phyloP scores from a whole-genome alignment of 2,797 vertebrate genomes.

The Lepidocolaptes lacrymiger region DNA sequence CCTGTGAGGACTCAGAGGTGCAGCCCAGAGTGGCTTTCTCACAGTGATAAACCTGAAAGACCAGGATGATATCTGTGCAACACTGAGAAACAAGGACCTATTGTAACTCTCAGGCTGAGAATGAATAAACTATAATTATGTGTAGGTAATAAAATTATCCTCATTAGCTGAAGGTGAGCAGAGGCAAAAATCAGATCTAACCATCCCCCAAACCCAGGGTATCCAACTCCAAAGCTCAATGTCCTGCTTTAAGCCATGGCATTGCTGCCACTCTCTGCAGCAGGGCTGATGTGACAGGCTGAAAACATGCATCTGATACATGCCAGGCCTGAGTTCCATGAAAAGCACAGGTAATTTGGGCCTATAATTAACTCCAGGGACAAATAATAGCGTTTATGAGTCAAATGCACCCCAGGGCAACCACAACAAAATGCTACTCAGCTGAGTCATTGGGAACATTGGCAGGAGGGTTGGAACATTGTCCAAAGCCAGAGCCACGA shows the following conservation, averaged over 20 bases:
- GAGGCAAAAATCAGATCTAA: neutral
- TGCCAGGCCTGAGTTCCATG: neutral
- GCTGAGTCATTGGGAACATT: slow-evolving; percentile 58
- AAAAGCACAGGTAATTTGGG: slow-evolving; percentile 31
- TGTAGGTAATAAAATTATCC: neutral
- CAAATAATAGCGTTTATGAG: slow-evolving; percentile 42
- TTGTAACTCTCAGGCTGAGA: neutral
- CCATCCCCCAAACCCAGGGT: neutral
- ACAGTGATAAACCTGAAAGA: slow-evolving; percentile 40
- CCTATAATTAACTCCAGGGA: slow-evolving; percentile 63
- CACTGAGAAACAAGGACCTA: neutral
- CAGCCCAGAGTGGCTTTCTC: neutral
- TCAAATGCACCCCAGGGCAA: slow-evolving; percentile 26
- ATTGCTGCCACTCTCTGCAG: neutral
- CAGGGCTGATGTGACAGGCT: slow-evolving; percentile 12
- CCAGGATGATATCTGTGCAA: slow-evolving; percentile 8
- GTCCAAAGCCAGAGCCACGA: neutral
- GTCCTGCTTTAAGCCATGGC: neutral
- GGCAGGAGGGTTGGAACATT: neutral
- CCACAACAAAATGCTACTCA: slow-evolving; percentile 52
- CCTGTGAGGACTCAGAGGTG: neutral
- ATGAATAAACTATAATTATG: slow-evolving; percentile 53
- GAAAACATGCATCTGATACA: slow-evolving; percentile 34
- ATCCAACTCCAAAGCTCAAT: neutral
- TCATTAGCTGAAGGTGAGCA: slow-evolving; percentile 1